These are phyloP conservation scores for Melanotaenia trifasciata DNA, from an alignment of 2,797 vertebrate species.

Conservation along the genomic window DNA sequence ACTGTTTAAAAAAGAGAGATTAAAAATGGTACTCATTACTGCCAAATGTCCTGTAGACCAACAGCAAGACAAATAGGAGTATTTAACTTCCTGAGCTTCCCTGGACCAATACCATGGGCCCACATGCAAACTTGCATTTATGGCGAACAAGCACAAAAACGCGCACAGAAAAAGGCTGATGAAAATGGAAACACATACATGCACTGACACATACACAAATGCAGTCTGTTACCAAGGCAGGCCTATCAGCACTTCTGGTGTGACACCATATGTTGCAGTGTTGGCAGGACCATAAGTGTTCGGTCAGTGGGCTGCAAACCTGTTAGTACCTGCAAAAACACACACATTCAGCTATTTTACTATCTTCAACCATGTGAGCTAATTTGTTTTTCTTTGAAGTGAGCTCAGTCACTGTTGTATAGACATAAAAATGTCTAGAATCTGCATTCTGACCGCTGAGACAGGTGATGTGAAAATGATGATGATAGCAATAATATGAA, in stretches of 20 bases:
- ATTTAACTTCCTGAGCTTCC: conserved; percentile 59
- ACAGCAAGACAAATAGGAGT: conserved; percentile 56
- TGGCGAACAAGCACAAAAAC: conserved; percentile 9
- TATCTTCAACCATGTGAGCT: not conserved
- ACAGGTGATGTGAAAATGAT: not conserved
- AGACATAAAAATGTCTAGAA: not conserved
- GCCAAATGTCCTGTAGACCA: conserved; percentile 35
- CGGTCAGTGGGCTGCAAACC: conserved; percentile 9
- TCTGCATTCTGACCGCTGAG: not conserved
- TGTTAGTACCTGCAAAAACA: conserved; percentile 2
- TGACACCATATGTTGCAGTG: conserved; percentile 54
- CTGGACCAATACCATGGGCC: conserved; percentile 45
- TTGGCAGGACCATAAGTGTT: conserved; percentile 34
- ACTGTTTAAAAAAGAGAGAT: conserved; percentile 4
- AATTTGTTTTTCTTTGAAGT: not conserved
- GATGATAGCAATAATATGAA: not conserved
- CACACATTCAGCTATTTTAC: not conserved
- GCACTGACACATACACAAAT: conserved; percentile 4
- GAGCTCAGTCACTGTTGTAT: not conserved
- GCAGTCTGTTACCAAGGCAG: conserved; percentile 39
- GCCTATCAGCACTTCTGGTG: conserved; percentile 33
- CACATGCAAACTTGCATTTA: conserved; percentile 5
- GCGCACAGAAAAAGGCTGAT: conserved; percentile 6
- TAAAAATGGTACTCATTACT: conserved; percentile 6
- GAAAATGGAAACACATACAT: conserved; percentile 5